Evolutionary conservation across 2,797 vertebrate genomes (phyloP), one percentile per base, ranked within the genome.

Genomic region (Coregonus ussuriensis): DNA sequence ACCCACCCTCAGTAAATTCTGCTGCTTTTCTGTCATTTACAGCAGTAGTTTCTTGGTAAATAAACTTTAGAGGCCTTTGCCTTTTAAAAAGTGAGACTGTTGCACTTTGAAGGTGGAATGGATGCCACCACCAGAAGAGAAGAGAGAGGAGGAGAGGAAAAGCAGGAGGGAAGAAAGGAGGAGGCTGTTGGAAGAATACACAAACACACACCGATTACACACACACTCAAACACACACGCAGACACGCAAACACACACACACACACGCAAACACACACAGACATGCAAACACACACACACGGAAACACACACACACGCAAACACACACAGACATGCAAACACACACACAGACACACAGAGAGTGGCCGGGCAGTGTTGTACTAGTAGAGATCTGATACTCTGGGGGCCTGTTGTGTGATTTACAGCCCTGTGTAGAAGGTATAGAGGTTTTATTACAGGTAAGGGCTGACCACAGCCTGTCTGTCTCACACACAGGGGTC

Each of bases 21-120:
- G 89, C 92, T 89, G 92, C 91, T 91, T 89, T 92, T 91, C 85
- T 94, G 92, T 94, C 93, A 93, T 95, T 95, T 95, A 94, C 85
- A 87, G 91, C 90, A 89, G 87, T 88, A 88, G 86, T 93, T 93
- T 93, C 91, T 91, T 87, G 88, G 88, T 94, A 89, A 92, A 93
- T 93, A 91, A 94, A 93, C 89, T 11, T 88, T 77, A 11, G 59
- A 62, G 63, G 78, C 88, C 37, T 85, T 86, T 87, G 91, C 89
- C 9, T 91, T 91, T 77, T 78, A 89, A 86, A 84, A 77, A 83
- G 75, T 76, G 79, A 85, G 82, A 82, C 41, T 41, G 77, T 84
- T 87, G 83, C 87, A 86, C 85, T 91, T 92, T 93, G 88, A 93
- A 92, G 91, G 88, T 84, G 62, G 78, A 74, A 21, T 21, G 66